These are phyloP conservation scores for Colinus virginianus DNA, from an alignment of 2,113 vertebrate species.

Conservation along the genomic window DNA sequence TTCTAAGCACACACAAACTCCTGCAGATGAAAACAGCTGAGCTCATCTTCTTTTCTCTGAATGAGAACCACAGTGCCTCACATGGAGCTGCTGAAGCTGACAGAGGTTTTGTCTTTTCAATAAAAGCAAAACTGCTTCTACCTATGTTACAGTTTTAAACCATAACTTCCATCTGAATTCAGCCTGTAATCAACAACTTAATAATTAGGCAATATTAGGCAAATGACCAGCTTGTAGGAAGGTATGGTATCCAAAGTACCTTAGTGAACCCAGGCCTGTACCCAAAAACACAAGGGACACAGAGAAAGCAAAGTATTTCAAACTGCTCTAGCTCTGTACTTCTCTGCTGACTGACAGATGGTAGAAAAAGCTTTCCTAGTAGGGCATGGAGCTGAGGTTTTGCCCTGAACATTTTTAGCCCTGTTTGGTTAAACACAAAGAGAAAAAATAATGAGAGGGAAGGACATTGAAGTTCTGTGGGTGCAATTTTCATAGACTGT, in stretches of 20 bases:
- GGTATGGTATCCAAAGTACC: neutral
- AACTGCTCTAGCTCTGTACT: neutral
- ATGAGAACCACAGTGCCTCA: neutral
- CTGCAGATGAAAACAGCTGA: neutral
- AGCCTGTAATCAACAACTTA: neutral
- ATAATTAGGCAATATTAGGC: neutral
- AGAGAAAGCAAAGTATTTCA: neutral
- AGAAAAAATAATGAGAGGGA: neutral
- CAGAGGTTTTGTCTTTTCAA: neutral
- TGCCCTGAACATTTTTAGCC: neutral
- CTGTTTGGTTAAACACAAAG: neutral
- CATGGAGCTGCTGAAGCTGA: neutral
- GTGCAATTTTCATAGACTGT: neutral
- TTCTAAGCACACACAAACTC: neutral
- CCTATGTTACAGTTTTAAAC: neutral
- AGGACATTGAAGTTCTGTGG: neutral
- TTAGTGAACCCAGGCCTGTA: neutral
- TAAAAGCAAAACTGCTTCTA: neutral
- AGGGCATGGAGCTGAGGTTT: neutral
- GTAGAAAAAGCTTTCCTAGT: neutral
- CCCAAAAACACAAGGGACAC: neutral
- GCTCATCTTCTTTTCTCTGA: neutral
- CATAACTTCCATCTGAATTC: neutral
- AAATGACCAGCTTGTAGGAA: neutral
- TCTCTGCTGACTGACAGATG: neutral